phyloP scores from a whole-genome alignment of 2,113 vertebrate genomes.

The Epinephelus fuscoguttatus region DNA sequence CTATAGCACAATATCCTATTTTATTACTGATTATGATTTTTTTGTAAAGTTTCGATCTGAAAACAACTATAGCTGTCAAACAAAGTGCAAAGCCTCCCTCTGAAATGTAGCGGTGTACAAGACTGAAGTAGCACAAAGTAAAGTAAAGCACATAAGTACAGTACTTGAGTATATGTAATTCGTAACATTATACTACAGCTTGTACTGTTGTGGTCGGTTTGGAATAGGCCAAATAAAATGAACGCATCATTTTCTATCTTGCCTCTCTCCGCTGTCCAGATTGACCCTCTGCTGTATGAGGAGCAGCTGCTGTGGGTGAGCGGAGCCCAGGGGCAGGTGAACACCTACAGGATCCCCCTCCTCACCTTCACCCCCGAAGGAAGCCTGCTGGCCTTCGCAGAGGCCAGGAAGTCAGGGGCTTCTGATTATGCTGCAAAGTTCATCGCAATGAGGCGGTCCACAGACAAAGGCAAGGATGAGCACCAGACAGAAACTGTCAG shows the following conservation, averaged over 20 bases:
- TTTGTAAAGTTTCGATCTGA: too few species aligned
- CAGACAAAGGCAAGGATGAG: conserved; percentile 85
- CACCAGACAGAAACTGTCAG: not conserved
- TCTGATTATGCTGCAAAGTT: conserved; percentile 89
- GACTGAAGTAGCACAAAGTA: not conserved
- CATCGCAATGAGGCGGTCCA: conserved; percentile 88
- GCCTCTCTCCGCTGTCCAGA: conserved; percentile 67
- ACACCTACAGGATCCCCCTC: conserved; percentile 89
- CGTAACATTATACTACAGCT: not conserved
- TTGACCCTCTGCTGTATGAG: conserved; percentile 86
- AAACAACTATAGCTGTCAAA: not conserved
- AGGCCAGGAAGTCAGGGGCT: conserved; percentile 86
- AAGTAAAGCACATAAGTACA: not conserved
- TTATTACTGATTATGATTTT: too few species aligned
- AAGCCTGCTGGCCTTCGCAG: conserved; percentile 89
- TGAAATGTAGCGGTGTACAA: too few species aligned
- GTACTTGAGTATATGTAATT: too few species aligned
- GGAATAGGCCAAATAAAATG: not conserved
- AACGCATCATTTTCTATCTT: not conserved
- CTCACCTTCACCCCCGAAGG: conserved; percentile 87
- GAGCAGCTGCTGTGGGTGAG: conserved; percentile 93
- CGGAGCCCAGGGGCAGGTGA: conserved; percentile 83
- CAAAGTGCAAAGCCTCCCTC: too few species aligned
- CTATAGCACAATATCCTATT: too few species aligned
- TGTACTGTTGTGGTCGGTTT: not conserved